phyloP scores from a whole-genome alignment of 1,140 invertebrate genomes.

The Telenomus remus region DNA sequence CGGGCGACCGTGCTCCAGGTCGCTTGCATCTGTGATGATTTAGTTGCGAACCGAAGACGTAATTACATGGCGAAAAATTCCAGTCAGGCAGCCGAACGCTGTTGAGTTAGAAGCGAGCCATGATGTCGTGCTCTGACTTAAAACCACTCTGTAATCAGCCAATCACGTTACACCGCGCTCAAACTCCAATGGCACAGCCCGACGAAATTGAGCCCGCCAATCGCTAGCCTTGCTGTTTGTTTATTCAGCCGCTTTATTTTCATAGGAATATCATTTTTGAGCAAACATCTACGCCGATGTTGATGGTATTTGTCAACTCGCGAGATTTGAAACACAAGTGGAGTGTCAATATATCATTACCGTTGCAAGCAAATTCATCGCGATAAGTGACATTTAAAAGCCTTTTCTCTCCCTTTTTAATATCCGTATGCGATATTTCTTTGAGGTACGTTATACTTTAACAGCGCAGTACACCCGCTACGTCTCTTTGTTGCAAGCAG shows the following conservation, averaged over 20 bases:
- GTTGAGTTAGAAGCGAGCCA: constrained; percentile 56
- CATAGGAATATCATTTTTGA: not conserved
- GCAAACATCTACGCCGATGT: no score
- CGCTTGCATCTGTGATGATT: constrained; percentile 63
- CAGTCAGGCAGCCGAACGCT: constrained; percentile 60
- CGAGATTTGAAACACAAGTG: constrained; percentile 9
- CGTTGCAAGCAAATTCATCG: constrained; percentile 24
- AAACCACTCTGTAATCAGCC: constrained; percentile 62
- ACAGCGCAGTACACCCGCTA: constrained; percentile 11
- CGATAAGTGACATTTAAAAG: constrained; percentile 32
- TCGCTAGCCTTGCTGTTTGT: not conserved
- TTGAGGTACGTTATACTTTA: constrained; percentile 45
- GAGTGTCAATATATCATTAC: constrained; percentile 16
- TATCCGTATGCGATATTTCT: constrained; percentile 48
- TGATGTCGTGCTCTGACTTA: constrained; percentile 59
- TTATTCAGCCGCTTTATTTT: not conserved
- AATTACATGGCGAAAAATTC: constrained; percentile 71
- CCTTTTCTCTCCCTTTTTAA: constrained; percentile 37
- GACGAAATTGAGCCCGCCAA: constrained; percentile 38
- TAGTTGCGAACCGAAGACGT: constrained; percentile 62
- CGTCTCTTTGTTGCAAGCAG: constrained; percentile 48
- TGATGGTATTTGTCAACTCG: not conserved
- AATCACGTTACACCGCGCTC: constrained; percentile 51
- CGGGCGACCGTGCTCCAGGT: constrained; percentile 15
- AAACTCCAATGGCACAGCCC: constrained; percentile 12